These are phyloP conservation scores for Pristionchus mayeri DNA, from an alignment of 2,888 invertebrate species.

Conservation along the genomic window DNA sequence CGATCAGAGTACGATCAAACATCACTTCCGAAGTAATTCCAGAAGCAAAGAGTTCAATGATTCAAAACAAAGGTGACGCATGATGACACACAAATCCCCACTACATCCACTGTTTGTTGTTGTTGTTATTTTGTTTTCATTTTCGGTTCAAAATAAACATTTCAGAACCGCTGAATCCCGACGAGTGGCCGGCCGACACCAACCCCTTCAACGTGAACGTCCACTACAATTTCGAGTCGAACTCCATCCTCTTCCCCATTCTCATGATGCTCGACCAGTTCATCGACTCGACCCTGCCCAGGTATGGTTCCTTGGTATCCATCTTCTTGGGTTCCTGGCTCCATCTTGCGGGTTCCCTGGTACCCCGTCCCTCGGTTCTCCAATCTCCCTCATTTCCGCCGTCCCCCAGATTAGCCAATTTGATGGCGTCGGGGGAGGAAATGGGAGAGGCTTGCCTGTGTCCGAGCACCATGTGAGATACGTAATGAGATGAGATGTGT, in stretches of 20 bases:
- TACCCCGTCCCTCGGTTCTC: too few species aligned
- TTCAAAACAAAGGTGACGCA: too few species aligned
- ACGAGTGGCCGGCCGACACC: slow-evolving; percentile 46
- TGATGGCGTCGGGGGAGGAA: background rate
- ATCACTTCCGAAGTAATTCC: too few species aligned
- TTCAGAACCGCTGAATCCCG: slow-evolving; percentile 19
- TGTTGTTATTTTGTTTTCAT: too few species aligned
- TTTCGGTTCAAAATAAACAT: too few species aligned
- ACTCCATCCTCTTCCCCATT: slow-evolving; percentile 44
- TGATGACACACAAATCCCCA: too few species aligned
- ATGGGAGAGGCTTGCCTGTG: background rate
- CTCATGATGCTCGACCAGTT: slow-evolving; percentile 6
- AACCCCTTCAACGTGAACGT: slow-evolving; percentile 45
- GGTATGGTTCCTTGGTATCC: background rate
- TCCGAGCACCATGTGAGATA: background rate
- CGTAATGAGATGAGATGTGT: slow-evolving; percentile 17
- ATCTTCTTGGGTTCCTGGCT: background rate
- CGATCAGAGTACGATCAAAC: too few species aligned
- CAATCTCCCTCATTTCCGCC: background rate
- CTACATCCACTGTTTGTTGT: too few species aligned
- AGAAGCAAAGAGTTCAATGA: too few species aligned
- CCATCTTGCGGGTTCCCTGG: background rate
- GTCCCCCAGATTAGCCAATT: slow-evolving; percentile 27
- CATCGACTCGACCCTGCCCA: slow-evolving; percentile 24
- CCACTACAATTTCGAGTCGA: slow-evolving; percentile 46